Percentiles rank a stretch among this genome's conserved stretches.
Conservation (phyloP, 2,888 invertebrate genomes). For the Amaurobius ferox region DNA sequence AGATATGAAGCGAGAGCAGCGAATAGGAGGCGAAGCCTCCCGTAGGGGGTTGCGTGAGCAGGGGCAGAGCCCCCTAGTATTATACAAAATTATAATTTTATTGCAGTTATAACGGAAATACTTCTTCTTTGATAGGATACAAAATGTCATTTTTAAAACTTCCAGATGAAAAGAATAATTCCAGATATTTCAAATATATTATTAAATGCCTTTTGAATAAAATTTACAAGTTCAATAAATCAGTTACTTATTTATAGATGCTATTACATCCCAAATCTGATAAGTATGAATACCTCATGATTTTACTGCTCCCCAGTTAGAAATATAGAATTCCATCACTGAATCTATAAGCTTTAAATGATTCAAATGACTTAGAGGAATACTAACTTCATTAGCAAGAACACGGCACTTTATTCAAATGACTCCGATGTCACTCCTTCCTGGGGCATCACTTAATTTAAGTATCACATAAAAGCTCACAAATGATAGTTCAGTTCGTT, state of each 20-base stretch:
- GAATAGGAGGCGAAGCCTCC: no score
- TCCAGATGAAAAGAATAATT: no score
- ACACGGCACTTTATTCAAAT: constrained; percentile 20
- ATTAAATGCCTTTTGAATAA: no score
- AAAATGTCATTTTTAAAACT: no score
- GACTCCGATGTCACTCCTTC: not conserved
- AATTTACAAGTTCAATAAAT: no score
- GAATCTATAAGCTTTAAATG: not conserved
- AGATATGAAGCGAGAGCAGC: no score
- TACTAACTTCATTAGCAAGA: constrained; percentile 27
- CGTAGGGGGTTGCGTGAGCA: no score
- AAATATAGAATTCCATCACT: not conserved
- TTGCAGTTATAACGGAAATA: no score
- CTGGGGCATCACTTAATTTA: constrained; percentile 7
- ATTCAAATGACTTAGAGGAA: constrained; percentile 18
- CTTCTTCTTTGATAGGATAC: no score
- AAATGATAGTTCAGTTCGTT: not conserved
- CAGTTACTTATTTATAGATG: not conserved
- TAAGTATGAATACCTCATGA: not conserved
- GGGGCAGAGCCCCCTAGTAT: no score
- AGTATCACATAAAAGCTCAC: constrained; percentile 2
- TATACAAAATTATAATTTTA: no score
- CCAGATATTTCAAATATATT: no score
- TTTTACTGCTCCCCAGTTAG: not conserved
- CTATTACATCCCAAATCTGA: not conserved